Evolutionary conservation across 1,140 invertebrate species (phyloP).

Genomic region (Mya arenaria): DNA sequence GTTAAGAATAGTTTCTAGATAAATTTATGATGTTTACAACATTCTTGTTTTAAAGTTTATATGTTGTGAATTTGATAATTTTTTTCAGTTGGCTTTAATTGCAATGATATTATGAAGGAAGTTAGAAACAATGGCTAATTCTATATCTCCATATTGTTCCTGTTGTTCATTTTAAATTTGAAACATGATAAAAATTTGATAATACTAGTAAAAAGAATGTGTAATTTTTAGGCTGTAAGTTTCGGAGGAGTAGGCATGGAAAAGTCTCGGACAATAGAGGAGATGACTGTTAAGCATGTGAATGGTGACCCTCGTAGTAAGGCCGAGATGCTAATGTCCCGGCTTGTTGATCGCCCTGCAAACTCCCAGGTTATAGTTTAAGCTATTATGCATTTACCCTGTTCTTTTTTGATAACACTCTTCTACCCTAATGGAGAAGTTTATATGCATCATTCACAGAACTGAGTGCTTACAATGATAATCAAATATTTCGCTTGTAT

Average conservation of each 20-base stretch:
- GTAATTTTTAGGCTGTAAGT: conserved; percentile 39
- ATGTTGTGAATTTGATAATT: too few species aligned
- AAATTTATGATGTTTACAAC: too few species aligned
- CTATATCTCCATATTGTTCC: neutral
- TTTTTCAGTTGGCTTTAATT: too few species aligned
- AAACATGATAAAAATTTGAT: neutral
- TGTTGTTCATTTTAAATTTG: neutral
- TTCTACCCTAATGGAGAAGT: too few species aligned
- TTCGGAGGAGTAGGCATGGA: neutral
- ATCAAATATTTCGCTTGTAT: too few species aligned
- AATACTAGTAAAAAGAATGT: too few species aligned
- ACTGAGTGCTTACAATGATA: too few species aligned
- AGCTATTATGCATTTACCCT: neutral
- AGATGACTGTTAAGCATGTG: conserved; percentile 27
- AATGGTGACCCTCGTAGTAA: conserved; percentile 41
- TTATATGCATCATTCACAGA: too few species aligned
- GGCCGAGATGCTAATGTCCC: conserved; percentile 49
- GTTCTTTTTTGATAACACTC: neutral
- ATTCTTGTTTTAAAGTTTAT: too few species aligned
- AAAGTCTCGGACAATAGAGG: conserved; percentile 42
- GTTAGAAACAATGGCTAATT: too few species aligned
- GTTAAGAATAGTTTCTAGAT: too few species aligned
- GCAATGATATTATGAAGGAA: too few species aligned
- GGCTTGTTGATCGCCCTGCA: conserved; percentile 44
- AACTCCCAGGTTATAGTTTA: conserved; percentile 32